A percentile compares a stretch with the other conserved stretches of the same genome.
Conservation (phyloP, 2,888 invertebrate genomes). For the Xestia ashworthii region DNA sequence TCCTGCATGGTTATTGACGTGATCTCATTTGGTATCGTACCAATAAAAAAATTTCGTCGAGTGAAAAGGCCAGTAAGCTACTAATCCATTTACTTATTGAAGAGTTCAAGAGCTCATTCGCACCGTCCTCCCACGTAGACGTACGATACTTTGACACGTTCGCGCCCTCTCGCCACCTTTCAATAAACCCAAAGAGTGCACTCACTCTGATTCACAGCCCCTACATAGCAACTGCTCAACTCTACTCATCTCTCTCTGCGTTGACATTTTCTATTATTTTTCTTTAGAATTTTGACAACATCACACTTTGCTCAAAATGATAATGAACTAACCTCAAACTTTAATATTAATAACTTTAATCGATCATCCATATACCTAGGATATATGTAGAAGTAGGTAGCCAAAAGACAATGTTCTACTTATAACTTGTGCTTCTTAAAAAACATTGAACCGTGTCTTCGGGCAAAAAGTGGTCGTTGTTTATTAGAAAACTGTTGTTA, state of each 20-base stretch:
- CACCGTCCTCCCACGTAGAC: conserved; percentile 22
- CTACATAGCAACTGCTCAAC: conserved; percentile 14
- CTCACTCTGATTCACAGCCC: conserved; percentile 55
- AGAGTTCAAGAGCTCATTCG: conserved; percentile 23
- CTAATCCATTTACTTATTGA: conserved; percentile 19
- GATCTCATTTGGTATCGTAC: not conserved
- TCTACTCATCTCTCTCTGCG: no score
- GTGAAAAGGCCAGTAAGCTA: conserved; percentile 8
- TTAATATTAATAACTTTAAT: not conserved
- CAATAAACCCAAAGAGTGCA: conserved; percentile 50
- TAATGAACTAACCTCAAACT: not conserved
- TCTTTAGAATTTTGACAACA: not conserved
- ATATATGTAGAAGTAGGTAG: conserved; percentile 1
- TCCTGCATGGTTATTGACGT: not conserved
- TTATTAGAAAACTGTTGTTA: conserved; percentile 67
- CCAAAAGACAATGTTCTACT: conserved; percentile 22
- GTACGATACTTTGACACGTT: conserved; percentile 49
- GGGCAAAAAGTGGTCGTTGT: conserved; percentile 58
- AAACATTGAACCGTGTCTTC: conserved; percentile 55
- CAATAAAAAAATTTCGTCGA: no score
- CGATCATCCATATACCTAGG: conserved; percentile 1
- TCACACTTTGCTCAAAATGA: not conserved
- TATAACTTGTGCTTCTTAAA: conserved; percentile 34
- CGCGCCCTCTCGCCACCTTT: conserved; percentile 40
- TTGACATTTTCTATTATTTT: not conserved